phyloP scores from a whole-genome alignment of 1,140 invertebrate species.

The Trachymyrmex septentrionalis region DNA sequence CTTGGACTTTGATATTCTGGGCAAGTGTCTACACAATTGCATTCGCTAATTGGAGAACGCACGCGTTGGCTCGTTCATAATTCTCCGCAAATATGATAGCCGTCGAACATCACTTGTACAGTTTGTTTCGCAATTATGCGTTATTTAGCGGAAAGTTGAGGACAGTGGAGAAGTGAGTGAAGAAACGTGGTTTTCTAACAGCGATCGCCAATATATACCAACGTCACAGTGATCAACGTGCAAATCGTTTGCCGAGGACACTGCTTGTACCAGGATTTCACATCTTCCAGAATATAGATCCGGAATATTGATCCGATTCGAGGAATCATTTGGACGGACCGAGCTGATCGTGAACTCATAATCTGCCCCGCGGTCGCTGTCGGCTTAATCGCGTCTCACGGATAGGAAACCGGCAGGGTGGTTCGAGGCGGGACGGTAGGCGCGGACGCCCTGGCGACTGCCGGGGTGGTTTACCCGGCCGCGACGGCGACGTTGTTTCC shows the following conservation, averaged over 20 bases:
- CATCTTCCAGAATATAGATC: not conserved
- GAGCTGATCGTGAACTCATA: not conserved
- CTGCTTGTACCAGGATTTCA: not conserved
- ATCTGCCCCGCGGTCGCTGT: conserved; percentile 30
- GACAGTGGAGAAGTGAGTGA: conserved; percentile 52
- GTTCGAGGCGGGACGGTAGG: conserved; percentile 85
- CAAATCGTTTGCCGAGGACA: not conserved
- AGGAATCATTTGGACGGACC: not conserved
- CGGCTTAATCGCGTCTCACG: conserved; percentile 26
- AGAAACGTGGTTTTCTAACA: conserved; percentile 1
- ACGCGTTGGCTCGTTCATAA: not conserved
- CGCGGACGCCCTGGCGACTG: conserved; percentile 86
- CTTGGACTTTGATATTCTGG: conserved; percentile 8
- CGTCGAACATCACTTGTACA: not conserved
- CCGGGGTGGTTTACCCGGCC: conserved; percentile 86
- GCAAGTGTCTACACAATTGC: not conserved
- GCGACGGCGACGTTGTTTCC: conserved; percentile 85
- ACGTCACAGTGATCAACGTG: not conserved
- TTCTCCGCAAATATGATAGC: conserved; percentile 27
- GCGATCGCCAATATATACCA: not conserved
- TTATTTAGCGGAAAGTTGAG: not conserved
- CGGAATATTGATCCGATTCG: too few species aligned
- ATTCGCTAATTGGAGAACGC: not conserved
- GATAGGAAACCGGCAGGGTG: conserved; percentile 82
- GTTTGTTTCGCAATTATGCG: conserved; percentile 16